Percentiles rank a stretch among this genome's conserved stretches.
phyloP scores from a whole-genome alignment of 2,113 vertebrate species.

The Acanthisitta chloris region DNA sequence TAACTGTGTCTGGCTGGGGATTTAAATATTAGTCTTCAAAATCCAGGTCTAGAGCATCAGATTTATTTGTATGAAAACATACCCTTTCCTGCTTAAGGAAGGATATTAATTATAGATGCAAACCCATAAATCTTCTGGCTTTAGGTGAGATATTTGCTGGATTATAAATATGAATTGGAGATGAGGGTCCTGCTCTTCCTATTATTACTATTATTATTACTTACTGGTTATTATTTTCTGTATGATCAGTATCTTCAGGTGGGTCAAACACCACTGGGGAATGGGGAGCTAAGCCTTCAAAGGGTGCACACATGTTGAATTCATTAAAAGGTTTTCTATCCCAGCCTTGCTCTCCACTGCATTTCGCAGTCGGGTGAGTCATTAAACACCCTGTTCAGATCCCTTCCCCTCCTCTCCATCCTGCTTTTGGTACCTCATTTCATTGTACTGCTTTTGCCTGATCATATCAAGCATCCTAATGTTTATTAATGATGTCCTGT shows the following conservation, averaged over 20 bases:
- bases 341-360: background rate
- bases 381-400: constrained; percentile 42
- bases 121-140: constrained; percentile 53
- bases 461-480: constrained; percentile 47
- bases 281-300: background rate
- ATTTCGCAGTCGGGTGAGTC: background rate
- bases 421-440: constrained; percentile 28
- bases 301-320: constrained; percentile 1
- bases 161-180: constrained; percentile 61
- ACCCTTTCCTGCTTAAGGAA: constrained; percentile 28
- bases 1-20: background rate
- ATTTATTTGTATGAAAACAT: constrained; percentile 38
- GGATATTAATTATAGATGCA: constrained; percentile 61
- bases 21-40: constrained; percentile 53
- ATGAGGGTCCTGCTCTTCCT: constrained; percentile 27
- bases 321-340: constrained; percentile 9
- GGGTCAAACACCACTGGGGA: constrained; percentile 5
- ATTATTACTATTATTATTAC: constrained; percentile 58
- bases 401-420: background rate
- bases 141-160: constrained; percentile 32
- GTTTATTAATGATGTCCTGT: constrained; percentile 54
- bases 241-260: constrained; percentile 31
- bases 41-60: background rate
- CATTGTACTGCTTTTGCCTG: constrained; percentile 23
- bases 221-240: constrained; percentile 41